These are phyloP conservation scores for Philotrypesis tridentata DNA, from an alignment of 1,140 invertebrate species.

Conservation along the genomic window DNA sequence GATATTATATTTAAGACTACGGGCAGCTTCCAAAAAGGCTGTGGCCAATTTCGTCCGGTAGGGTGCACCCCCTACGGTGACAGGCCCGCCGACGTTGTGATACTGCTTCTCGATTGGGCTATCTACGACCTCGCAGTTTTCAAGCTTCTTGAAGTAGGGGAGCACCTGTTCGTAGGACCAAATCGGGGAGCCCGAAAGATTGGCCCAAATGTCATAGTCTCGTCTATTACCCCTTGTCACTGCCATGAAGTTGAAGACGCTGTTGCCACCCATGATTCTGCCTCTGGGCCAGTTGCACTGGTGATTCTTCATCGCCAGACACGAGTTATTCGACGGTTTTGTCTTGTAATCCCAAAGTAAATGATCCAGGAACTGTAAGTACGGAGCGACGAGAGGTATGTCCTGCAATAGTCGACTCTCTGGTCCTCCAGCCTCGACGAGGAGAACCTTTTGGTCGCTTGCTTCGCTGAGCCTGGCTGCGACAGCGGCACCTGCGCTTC, in stretches of 20 bases:
- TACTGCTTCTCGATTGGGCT: neutral
- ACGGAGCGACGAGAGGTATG: constrained; percentile 73
- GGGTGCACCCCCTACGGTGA: neutral
- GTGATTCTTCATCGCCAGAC: neutral
- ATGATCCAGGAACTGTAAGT: neutral
- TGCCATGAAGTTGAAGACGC: neutral
- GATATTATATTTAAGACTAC: too few relatives aligned
- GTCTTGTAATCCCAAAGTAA: neutral
- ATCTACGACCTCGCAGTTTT: neutral
- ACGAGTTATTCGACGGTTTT: neutral
- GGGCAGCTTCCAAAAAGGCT: neutral
- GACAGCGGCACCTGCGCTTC: constrained; percentile 73
- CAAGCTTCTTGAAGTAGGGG: neutral
- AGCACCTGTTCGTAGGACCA: neutral
- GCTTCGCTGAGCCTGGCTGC: constrained; percentile 80
- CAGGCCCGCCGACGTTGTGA: neutral
- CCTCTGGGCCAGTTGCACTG: neutral
- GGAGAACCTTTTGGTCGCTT: constrained; percentile 69
- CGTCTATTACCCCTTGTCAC: neutral
- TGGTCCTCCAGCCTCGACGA: constrained; percentile 79
- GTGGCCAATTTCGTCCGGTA: neutral
- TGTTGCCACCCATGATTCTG: neutral
- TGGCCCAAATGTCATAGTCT: too few relatives aligned
- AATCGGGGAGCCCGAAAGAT: neutral
- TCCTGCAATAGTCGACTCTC: constrained; percentile 83